A percentile compares a stretch with the other conserved stretches of the same genome.
These are phyloP conservation scores for Nylanderia fulva DNA, from an alignment of 1,140 invertebrate genomes.

Conservation along the genomic window DNA sequence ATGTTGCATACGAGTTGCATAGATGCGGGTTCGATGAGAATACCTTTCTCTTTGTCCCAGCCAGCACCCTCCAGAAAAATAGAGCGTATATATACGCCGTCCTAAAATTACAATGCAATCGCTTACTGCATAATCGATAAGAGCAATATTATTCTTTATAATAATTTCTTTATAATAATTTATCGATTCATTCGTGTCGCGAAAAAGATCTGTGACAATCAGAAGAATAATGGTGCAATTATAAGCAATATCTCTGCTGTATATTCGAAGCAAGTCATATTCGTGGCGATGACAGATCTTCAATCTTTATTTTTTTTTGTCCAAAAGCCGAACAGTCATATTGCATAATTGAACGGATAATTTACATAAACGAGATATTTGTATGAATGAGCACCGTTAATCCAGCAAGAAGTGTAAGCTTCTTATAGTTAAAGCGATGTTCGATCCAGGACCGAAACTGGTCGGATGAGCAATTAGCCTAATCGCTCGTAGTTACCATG, in stretches of 20 bases:
- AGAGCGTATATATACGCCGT: constrained; percentile 90
- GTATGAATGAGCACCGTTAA: constrained; percentile 14
- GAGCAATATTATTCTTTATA: not conserved
- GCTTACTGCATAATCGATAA: not conserved
- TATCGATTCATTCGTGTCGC: not conserved
- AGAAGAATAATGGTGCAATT: not conserved
- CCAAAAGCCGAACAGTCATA: not conserved
- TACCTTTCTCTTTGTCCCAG: constrained; percentile 92
- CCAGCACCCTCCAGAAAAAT: constrained; percentile 95
- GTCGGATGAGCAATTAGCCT: constrained; percentile 48
- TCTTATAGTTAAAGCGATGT: constrained; percentile 24
- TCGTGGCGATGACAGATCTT: not conserved
- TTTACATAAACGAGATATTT: constrained; percentile 3
- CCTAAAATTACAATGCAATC: constrained; percentile 78
- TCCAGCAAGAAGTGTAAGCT: constrained; percentile 4
- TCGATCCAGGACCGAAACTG: constrained; percentile 7
- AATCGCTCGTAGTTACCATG: constrained; percentile 82
- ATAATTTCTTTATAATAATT: not conserved
- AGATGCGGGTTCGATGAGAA: constrained; percentile 92
- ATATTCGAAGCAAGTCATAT: not conserved
- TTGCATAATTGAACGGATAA: not conserved
- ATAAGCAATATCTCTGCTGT: not conserved
- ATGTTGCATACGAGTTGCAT: constrained; percentile 94
- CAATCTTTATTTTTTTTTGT: not conserved
- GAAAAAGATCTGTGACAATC: not conserved